Percentiles rank a stretch among this genome's conserved stretches.
Conservation (phyloP, 1,140 invertebrate species). For the Cherax quadricarinatus region DNA sequence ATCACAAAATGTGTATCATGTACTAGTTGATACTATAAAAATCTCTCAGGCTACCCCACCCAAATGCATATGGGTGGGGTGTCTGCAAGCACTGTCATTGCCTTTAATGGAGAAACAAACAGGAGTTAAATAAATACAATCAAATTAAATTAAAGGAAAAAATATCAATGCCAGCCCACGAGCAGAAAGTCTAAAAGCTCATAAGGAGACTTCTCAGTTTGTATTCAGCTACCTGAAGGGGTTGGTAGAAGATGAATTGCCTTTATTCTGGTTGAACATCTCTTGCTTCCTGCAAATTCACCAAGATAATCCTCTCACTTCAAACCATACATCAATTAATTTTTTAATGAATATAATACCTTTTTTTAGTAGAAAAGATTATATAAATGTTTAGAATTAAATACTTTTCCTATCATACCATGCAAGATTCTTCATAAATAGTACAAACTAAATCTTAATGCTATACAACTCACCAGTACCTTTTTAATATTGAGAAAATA, state of each 20-base stretch:
- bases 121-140: neutral
- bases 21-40: too few relatives aligned
- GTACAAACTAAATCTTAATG: too few relatives aligned
- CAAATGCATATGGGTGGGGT: too few relatives aligned
- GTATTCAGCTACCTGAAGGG: neutral
- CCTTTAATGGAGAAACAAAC: neutral
- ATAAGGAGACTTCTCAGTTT: neutral
- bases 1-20: too few relatives aligned
- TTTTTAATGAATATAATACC: neutral
- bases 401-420: neutral
- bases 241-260: slow-evolving; percentile 3
- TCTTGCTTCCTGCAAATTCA: slow-evolving; percentile 6
- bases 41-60: too few relatives aligned
- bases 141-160: neutral
- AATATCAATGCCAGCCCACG: neutral
- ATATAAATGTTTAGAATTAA: neutral
- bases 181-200: neutral
- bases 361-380: neutral
- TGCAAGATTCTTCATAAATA: neutral
- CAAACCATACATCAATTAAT: neutral
- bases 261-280: slow-evolving; percentile 15
- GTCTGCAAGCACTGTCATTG: neutral
- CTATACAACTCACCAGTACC: too few relatives aligned
- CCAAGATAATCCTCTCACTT: neutral
- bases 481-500: too few relatives aligned